Conservation (phyloP, 2,797 vertebrate species). For the Pangasius macronema region DNA sequence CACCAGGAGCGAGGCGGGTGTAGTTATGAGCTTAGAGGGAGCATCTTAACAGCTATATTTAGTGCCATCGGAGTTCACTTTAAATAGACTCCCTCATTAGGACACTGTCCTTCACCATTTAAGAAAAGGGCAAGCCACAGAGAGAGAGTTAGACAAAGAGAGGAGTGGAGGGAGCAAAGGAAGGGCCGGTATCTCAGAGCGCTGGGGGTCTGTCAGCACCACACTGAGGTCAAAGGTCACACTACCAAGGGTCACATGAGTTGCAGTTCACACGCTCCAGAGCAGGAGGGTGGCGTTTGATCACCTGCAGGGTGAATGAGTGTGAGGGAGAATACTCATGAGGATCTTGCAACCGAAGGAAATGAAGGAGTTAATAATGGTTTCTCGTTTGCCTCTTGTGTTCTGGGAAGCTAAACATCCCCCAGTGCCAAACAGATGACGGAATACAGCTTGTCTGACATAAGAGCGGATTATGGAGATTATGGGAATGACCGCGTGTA, state of each 20-base stretch:
- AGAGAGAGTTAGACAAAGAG: conserved; percentile 25
- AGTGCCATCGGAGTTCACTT: conserved; percentile 59
- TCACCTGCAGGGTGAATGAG: conserved; percentile 36
- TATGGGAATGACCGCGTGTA: conserved; percentile 18
- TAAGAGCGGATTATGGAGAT: conserved; percentile 32
- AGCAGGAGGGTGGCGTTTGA: conserved; percentile 38
- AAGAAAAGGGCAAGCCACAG: conserved; percentile 17
- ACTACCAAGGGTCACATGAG: conserved; percentile 42
- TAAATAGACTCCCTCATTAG: conserved; percentile 75
- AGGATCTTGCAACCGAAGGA: conserved; percentile 11
- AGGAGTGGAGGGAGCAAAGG: background rate
- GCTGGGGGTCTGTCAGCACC: conserved; percentile 40
- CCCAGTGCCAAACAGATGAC: background rate
- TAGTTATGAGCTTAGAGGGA: conserved; percentile 30
- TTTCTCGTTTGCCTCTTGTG: conserved; percentile 1
- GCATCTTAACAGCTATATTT: conserved; percentile 61
- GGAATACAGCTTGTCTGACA: conserved; percentile 3
- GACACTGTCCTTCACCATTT: conserved; percentile 32
- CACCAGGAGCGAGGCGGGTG: conserved; percentile 36
- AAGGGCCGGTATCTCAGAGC: conserved; percentile 29
- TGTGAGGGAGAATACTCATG: conserved; percentile 8
- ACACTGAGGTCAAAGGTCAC: conserved; percentile 42
- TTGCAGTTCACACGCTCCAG: conserved; percentile 56
- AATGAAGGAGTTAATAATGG: conserved; percentile 18
- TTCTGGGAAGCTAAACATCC: conserved; percentile 8